Percentiles rank a stretch among this genome's conserved stretches.
Evolutionary conservation across 2,113 vertebrate genomes (phyloP).

Genomic region (Gavia stellata): DNA sequence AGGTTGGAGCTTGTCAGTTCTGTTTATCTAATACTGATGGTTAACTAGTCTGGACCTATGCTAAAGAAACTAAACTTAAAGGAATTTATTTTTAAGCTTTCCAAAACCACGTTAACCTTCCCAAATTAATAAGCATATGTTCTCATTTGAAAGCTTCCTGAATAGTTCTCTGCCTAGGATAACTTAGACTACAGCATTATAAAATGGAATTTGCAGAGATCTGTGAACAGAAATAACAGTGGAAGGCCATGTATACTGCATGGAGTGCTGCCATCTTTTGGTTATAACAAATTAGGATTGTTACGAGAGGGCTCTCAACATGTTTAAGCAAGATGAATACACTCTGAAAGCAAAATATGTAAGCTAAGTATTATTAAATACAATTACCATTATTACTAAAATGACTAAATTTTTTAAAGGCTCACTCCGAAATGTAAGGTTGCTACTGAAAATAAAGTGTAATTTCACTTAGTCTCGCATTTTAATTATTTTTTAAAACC

Average conservation of each 20-base stretch:
- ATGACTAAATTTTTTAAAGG: neutral
- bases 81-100: neutral
- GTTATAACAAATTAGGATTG: constrained; percentile 22
- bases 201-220: neutral
- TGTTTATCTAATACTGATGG: neutral
- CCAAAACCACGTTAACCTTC: neutral
- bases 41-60: neutral
- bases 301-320: neutral
- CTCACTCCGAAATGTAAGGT: neutral
- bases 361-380: neutral
- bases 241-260: neutral
- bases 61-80: neutral
- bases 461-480: neutral
- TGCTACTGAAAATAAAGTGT: neutral
- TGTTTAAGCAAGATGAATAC: neutral
- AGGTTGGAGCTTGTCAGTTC: neutral
- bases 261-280: constrained; percentile 59
- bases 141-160: neutral
- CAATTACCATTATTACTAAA: neutral
- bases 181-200: neutral
- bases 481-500: neutral
- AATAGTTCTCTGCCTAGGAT: neutral
- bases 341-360: neutral
- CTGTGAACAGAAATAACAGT: neutral
- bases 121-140: neutral